Base-by-base conservation (phyloP, 2,888 invertebrate species). In the Papilio gigon region DNA sequence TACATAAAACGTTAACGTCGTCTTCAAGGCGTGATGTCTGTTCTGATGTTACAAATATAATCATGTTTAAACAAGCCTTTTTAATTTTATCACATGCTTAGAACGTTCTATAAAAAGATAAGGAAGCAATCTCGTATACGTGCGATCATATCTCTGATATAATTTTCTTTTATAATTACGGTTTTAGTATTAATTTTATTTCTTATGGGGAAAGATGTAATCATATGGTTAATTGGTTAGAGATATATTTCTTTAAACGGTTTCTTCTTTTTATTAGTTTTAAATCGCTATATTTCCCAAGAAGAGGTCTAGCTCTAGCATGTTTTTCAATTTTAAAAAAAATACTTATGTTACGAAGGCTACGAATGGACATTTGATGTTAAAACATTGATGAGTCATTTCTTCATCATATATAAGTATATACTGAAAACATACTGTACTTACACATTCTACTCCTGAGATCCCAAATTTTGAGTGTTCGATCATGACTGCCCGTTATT, bases 381-480 rank as follows among this genome's bases (percentile, higher is more conserved):
- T n/a, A n/a, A 20, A 44, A 44, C 44, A 44, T 20, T 22, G 3
- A 44, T 44, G 8, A 44, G 44, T 11, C 20, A 17, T 44, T 6
- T 14, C 14, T 14, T 40, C 14, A 40, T 4, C 37, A n/a, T n/a
- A n/a, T n/a, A n/a, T n/a, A n/a, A n/a, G n/a, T n/a, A n/a, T n/a
- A n/a, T n/a, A n/a, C n/a, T n/a, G n/a, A n/a, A n/a, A n/a, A n/a
- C n/a, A 17, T 44, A 17, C 20, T 11, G 27, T 17, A 86, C 91
- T 87, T 81, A 92, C 92, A 92, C 89, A 90, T 90, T 87, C 96
- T 95, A 92, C 97, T 97, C 78, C 97, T 94, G 59, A 99, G 94
- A 92, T 99, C 99, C 99, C 99, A 99, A 82, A 99, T 95, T 94
- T 99, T 99, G 70, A 99, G 93, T 35, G 99, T 99, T 74, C 99